Conservation (phyloP, 2,113 vertebrate genomes). For the Dipodomys merriami region DNA sequence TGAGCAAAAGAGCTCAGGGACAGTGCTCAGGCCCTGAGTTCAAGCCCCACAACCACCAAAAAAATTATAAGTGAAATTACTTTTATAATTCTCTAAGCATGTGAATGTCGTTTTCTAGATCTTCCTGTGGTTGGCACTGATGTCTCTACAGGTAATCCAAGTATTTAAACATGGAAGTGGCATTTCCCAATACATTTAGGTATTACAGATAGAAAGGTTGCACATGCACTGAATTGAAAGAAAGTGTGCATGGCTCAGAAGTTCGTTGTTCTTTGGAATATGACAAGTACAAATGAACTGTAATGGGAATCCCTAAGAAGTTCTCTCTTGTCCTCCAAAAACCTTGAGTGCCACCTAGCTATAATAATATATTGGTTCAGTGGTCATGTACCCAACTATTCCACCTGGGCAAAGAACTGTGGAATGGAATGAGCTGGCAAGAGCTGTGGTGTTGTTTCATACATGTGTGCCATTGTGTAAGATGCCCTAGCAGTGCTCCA, state of each 20-base stretch:
- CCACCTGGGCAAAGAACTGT: neutral
- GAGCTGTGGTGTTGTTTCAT: neutral
- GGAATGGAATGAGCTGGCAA: neutral
- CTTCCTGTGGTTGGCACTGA: neutral
- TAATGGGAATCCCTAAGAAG: conserved; percentile 25
- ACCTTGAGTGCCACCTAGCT: conserved; percentile 23
- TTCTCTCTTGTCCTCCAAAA: conserved; percentile 37
- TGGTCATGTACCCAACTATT: neutral
- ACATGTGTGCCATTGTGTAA: neutral
- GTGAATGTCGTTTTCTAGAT: neutral
- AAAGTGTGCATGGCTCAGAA: neutral
- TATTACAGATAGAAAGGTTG: neutral
- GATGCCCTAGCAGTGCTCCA: neutral
- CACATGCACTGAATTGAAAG: neutral
- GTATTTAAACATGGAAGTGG: neutral
- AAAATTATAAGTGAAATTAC: no score
- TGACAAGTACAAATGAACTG: conserved; percentile 38
- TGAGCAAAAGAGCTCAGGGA: no score
- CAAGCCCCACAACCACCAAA: no score
- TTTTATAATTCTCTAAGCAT: conserved; percentile 2
- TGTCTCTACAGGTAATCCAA: neutral
- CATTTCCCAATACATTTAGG: neutral
- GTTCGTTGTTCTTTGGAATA: conserved; percentile 20
- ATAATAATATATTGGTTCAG: conserved; percentile 26
- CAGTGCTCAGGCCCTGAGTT: no score